Conservation (phyloP, 2,888 invertebrate genomes). For the Rhingia campestris region DNA sequence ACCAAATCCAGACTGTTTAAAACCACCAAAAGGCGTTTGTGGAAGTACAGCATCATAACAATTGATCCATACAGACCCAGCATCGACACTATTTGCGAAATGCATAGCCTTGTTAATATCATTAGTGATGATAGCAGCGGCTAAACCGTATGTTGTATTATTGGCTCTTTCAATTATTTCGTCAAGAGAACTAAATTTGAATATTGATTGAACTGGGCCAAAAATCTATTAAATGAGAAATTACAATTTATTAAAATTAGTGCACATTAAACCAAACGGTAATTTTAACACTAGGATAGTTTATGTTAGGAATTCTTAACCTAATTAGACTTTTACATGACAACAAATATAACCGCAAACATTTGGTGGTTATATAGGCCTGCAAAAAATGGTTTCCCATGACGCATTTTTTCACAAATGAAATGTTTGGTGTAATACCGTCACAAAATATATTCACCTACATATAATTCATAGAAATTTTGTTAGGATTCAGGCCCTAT, state of each 20-base stretch:
- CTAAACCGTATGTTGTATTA: constrained; percentile 90
- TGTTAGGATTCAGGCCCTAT: no score
- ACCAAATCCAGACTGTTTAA: constrained; percentile 93
- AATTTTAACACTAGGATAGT: no score
- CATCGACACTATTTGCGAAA: constrained; percentile 89
- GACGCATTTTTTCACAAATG: no score
- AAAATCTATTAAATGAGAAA: constrained; percentile 87
- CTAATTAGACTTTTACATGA: no score
- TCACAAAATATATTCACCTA: no score
- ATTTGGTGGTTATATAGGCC: no score
- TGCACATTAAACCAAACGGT: no score
- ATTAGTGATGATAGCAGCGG: constrained; percentile 91
- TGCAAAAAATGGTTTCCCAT: no score
- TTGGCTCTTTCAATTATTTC: constrained; percentile 94
- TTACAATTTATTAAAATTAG: background rate
- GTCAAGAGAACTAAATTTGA: constrained; percentile 88
- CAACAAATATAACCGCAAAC: no score
- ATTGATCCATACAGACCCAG: constrained; percentile 90
- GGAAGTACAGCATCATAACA: constrained; percentile 83
- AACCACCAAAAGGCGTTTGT: constrained; percentile 95
- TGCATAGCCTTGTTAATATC: constrained; percentile 90
- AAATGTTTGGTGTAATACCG: no score
- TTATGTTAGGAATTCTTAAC: no score
- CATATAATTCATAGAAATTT: no score
- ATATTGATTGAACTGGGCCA: constrained; percentile 93